Conservation (phyloP, 2,888 invertebrate species). For the Sussaba pulchella region DNA sequence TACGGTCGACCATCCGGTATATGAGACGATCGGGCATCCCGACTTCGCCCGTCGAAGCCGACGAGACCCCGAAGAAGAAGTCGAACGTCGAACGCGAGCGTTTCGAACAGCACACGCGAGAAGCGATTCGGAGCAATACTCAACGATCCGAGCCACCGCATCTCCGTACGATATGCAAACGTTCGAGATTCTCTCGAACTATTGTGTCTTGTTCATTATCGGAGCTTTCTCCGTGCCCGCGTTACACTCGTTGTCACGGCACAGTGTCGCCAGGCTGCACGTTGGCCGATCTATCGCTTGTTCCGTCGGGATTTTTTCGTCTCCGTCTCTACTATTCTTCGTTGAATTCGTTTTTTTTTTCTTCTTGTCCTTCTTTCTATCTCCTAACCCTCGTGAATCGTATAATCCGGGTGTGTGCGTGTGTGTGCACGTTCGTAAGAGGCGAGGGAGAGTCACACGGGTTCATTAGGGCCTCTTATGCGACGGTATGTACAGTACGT, state of each 20-base stretch:
- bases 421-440: too few species aligned
- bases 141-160: background rate
- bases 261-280: background rate
- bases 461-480: constrained; percentile 3
- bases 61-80: background rate
- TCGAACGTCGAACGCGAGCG: background rate
- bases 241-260: constrained; percentile 22
- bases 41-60: background rate
- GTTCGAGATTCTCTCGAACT: constrained; percentile 44
- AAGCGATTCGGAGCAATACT: too few species aligned
- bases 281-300: background rate
- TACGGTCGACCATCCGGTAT: constrained; percentile 54
- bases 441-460: constrained; percentile 2
- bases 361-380: too few species aligned
- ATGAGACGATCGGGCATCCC: constrained; percentile 20
- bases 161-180: constrained; percentile 20
- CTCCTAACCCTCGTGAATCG: too few species aligned
- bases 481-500: background rate
- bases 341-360: background rate
- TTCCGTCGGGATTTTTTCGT: constrained; percentile 1
- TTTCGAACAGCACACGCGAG: too few species aligned
- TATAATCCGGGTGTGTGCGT: background rate
- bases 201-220: constrained; percentile 55
- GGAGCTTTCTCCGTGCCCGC: constrained; percentile 48
- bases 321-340: background rate